Base-by-base conservation (phyloP, 2,888 invertebrate species). In the Epinotia brunnichana region DNA sequence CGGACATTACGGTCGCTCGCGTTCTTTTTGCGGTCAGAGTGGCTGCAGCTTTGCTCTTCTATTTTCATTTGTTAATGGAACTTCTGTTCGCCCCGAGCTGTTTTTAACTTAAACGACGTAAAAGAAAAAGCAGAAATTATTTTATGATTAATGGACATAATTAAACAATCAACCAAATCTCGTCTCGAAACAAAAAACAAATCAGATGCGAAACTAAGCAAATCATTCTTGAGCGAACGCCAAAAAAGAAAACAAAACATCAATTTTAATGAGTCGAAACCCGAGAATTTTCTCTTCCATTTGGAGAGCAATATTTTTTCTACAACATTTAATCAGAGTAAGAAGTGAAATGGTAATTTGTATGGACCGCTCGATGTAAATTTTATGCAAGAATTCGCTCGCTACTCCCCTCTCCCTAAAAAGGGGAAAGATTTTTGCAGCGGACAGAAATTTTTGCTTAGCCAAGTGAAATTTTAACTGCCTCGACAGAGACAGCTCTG, bases 391-490 rank as follows among this genome's bases (percentile, higher is more conserved):
- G 92, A 92, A 92, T 92, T 90, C 89, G 87, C 88, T 85, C 87
- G 87, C 80, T 81, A 81, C 87, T 86, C 90, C 89, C 87, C 89
- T 88, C 88, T 84, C 87, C 86, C 89, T 87, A 87, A 90, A 90
- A 83, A 87, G 82, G 89, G 90, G 91, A 90, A 87, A 90, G 88
- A 92, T 91, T 91, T 92, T 91, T 91, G 92, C 91, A 89, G 88
- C 91, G 90, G 90, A 91, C 91, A 90, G 89, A 92, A 91, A 92
- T 90, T 93, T 91, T 92, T 92, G 92, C 92, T 92, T 92, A 92
- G 91, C 91, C 91, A 90, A 92, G 90, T 92, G 91, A 93, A 93
- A 92, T 93, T 92, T 92, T 92, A 92, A 93, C 92, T 92, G 92
- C 90, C 90, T 88, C 89, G 91, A 86, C 90, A 89, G 90, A 89